Base-by-base conservation (phyloP, 2,113 vertebrate genomes). In the Boleophthalmus pectinirostris region DNA sequence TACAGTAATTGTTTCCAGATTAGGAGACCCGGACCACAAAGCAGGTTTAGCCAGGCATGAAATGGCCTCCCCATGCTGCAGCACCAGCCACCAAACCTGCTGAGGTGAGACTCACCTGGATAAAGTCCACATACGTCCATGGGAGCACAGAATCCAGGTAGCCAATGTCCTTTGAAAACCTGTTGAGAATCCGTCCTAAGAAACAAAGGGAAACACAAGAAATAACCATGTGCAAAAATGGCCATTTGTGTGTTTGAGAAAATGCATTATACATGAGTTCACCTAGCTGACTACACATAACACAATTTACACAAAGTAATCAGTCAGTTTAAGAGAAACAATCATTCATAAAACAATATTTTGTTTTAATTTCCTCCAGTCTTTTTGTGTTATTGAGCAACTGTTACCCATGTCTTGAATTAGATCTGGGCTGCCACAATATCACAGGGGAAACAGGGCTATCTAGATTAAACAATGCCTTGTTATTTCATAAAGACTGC, bases 101-200 rank as follows among this genome's bases (percentile, higher is more conserved):
- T 89, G 79, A 85, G 88, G 85, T 89, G 82, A 81, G 79, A 84
- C 75, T 96, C 96, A 98, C 97, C 96, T 98, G 97, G 81, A 95
- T 74, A 12, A 97, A 97, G 91, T 97, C 97, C 90, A 96, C 89
- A 93, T 95, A 95, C 0, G 95, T 97, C 91, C 96, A 81, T 1
- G 96, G 96, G 80, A 96, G 93, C 82, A 96, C 91, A 70, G 96
- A 96, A 92, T 98, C 96, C 94, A 98, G 91, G 82, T 97, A 96
- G 82, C 96, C 96, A 68, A 96, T 95, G 93, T 97, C 96, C 92
- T 97, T 96, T 77, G 96, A 96, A 91, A 97, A 97, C 87, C 96
- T 95, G 91, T 97, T 97, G 86, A 97, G 92, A 92, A 98, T 96
- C 90, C 96, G 94, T 88, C 96, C 96, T 96, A 82, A 68, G 24